These are phyloP conservation scores for Eptesicus fuscus DNA, from an alignment of 2,113 vertebrate species.

Conservation along the genomic window DNA sequence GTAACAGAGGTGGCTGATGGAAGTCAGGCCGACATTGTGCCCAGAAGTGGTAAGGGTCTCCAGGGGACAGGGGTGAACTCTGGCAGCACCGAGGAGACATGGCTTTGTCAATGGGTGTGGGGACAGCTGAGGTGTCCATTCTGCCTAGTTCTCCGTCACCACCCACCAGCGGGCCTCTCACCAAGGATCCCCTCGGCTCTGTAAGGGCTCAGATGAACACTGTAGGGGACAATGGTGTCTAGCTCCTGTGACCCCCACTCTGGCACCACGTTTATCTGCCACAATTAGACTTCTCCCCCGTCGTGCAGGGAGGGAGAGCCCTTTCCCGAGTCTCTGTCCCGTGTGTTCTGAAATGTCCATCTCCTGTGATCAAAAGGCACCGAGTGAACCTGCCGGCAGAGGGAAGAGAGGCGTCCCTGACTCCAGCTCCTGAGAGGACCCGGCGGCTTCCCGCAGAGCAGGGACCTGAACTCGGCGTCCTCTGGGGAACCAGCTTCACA, in stretches of 20 bases:
- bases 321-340: background rate
- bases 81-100: background rate
- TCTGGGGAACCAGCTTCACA: background rate
- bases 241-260: background rate
- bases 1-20: background rate
- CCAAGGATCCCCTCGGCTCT: background rate
- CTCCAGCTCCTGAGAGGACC: background rate
- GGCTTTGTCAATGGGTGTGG: background rate
- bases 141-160: background rate
- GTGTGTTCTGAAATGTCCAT: background rate
- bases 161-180: background rate
- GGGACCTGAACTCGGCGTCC: background rate
- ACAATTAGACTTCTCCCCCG: background rate
- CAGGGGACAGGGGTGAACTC: too few species aligned
- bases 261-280: background rate
- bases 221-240: background rate
- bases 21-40: background rate
- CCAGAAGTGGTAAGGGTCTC: background rate
- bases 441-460: background rate
- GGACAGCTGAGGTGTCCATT: background rate
- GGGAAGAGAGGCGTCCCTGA: background rate
- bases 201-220: background rate
- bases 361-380: background rate
- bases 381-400: accelerated
- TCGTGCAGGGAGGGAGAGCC: background rate